Base-by-base conservation (phyloP, 2,797 vertebrate genomes). In the Halcyon badia region DNA sequence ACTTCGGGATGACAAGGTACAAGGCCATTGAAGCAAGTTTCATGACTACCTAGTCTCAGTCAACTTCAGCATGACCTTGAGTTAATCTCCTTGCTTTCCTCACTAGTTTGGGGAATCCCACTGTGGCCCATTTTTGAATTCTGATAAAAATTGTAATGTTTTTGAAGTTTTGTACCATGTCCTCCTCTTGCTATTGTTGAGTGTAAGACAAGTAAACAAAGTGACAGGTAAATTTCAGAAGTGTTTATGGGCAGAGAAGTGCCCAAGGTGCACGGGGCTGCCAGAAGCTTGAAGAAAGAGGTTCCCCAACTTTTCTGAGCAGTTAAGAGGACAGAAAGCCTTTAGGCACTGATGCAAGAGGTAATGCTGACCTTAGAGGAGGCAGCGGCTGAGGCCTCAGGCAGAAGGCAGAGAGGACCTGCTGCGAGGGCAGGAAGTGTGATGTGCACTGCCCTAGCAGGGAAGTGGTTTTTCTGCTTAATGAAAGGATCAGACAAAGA, bases 1-100 rank as follows among this genome's bases (percentile, higher is more conserved):
- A 99, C 97, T 99, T 99, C 1, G 99, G 99, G 52, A 99, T 99
- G 99, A 98, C 99, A 1, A 99, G 99, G 99, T 99, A 97, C 0
- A 35, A 92, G 39, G 30, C 30, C 11, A 5, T 2, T 57, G 26
- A 22, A 0, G 2, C 24, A 10, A 61, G 22, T 77, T 87, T 81
- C 19, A 6, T 52, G 81, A 41, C 16, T 39, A 39, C 42, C 33
- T 60, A 0, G 33, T 83, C 58, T 79, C 76, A 42, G n/a, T 6
- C 16, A 66, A 18, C 28, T 70, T 16, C 49, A 73, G 56, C 12
- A 22, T 26, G 46, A 58, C n/a, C 42, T 42, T 37, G 44, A 37
- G 48, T 62, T 42, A 89, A 56, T 20, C 21, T 60, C 58, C 31
- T 14, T 22, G 10, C 24, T 88, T 61, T 12, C 52, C 77, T 88